phyloP scores from a whole-genome alignment of 2,888 invertebrate species.

The Caenorhabditis sp. region DNA sequence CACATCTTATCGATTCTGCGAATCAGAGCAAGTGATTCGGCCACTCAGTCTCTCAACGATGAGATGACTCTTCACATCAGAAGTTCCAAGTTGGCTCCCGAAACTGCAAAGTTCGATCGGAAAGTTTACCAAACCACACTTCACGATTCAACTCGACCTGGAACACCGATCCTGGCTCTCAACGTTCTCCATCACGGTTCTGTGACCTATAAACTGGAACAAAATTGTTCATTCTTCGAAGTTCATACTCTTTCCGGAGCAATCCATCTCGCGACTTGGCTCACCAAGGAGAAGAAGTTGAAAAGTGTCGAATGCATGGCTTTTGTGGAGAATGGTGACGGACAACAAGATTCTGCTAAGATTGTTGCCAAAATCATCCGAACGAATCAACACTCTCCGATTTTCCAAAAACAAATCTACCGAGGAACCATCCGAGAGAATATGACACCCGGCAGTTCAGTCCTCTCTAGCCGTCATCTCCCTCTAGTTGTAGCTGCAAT shows the following conservation, averaged over 20 bases:
- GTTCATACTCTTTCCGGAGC: conserved; percentile 72
- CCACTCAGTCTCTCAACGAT: conserved; percentile 58
- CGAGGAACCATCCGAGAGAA: conserved; percentile 90
- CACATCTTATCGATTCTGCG: conserved; percentile 90
- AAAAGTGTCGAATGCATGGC: conserved; percentile 69
- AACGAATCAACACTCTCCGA: conserved; percentile 77
- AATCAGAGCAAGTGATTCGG: conserved; percentile 88
- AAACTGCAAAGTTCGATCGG: conserved; percentile 51
- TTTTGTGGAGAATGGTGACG: conserved; percentile 58
- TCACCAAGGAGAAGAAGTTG: conserved; percentile 62
- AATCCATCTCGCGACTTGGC: conserved; percentile 68
- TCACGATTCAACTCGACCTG: conserved; percentile 66
- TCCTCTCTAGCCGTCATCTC: conserved; percentile 40
- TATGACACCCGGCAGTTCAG: conserved; percentile 64
- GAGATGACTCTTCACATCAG: conserved; percentile 50
- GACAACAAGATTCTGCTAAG: conserved; percentile 62
- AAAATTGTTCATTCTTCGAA: conserved; percentile 68
- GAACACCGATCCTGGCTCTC: conserved; percentile 62
- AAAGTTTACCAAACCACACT: conserved; percentile 51
- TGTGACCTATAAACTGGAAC: conserved; percentile 50
- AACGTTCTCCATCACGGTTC: conserved; percentile 54
- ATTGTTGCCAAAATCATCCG: conserved; percentile 70
- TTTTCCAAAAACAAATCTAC: conserved; percentile 88
- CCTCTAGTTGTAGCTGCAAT: conserved; percentile 91
- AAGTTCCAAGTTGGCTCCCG: conserved; percentile 41